These are phyloP conservation scores for Drosophila testacea DNA, from an alignment of 2,888 invertebrate species.

Conservation along the genomic window DNA sequence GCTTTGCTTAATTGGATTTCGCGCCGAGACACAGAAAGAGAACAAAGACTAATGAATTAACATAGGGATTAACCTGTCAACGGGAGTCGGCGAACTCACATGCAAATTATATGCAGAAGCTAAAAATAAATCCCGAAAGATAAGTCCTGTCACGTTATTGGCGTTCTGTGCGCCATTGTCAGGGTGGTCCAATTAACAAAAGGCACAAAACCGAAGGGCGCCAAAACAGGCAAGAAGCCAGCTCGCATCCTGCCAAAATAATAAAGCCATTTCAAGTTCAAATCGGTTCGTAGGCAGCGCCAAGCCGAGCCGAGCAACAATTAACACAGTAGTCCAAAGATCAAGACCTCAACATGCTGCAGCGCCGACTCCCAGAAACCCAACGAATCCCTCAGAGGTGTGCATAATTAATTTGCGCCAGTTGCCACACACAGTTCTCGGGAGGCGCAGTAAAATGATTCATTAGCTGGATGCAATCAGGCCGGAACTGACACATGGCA, in stretches of 20 bases:
- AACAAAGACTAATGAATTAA: conserved; percentile 53
- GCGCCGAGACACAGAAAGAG: neutral
- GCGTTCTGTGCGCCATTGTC: conserved; percentile 20
- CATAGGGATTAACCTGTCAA: conserved; percentile 66
- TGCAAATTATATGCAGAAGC: conserved; percentile 56
- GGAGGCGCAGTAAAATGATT: conserved; percentile 78
- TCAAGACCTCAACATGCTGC: conserved; percentile 80
- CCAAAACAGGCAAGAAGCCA: conserved; percentile 20
- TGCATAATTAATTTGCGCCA: conserved; percentile 84
- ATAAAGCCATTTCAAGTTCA: conserved; percentile 79
- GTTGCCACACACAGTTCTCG: conserved; percentile 53
- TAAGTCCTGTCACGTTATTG: conserved; percentile 54
- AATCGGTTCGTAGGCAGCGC: conserved; percentile 62
- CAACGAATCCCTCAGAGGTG: conserved; percentile 67
- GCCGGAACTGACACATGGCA: conserved; percentile 78
- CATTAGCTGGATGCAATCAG: conserved; percentile 81
- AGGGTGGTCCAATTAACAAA: conserved; percentile 78
- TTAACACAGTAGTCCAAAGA: conserved; percentile 85
- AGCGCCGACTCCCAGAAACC: conserved; percentile 30
- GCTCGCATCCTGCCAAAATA: conserved; percentile 56
- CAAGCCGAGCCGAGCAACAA: conserved; percentile 70
- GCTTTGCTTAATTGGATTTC: conserved; percentile 9
- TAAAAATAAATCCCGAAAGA: conserved; percentile 51
- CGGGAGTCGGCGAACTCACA: conserved; percentile 32
- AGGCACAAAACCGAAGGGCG: conserved; percentile 50